phyloP scores from a whole-genome alignment of 2,797 vertebrate species.

The Micromesistius poutassou region DNA sequence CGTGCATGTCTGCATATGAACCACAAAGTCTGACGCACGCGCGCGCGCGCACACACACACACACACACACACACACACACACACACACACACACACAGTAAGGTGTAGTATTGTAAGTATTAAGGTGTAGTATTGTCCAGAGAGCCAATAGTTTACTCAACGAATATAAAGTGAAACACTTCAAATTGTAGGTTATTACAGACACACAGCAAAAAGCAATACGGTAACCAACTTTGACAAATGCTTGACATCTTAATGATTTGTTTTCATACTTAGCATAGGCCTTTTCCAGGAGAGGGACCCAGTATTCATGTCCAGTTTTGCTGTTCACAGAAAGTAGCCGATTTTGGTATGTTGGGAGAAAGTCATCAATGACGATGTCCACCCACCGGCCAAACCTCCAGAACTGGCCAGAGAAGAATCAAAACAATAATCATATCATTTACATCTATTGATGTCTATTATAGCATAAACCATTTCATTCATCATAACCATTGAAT shows the following conservation, averaged over 20 bases:
- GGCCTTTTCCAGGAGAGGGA: conserved; percentile 77
- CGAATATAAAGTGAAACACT: not conserved
- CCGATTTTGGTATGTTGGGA: conserved; percentile 46
- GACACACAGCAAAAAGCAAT: not conserved
- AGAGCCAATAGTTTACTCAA: not conserved
- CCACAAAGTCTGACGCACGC: conserved; percentile 46
- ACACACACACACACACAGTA: not conserved
- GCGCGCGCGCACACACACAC: not conserved
- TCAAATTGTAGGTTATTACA: not conserved
- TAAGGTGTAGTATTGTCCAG: not conserved
- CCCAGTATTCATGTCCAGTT: conserved; percentile 55
- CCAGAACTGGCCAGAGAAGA: conserved; percentile 65
- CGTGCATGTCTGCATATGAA: conserved; percentile 45
- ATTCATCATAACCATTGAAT: no score
- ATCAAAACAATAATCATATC: not conserved
- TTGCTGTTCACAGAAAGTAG: conserved; percentile 71
- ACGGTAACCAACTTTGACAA: not conserved
- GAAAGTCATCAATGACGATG: conserved; percentile 71
- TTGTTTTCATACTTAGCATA: conserved; percentile 60
- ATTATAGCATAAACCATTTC: no score
- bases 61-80: not conserved
- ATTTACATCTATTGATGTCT: no score
- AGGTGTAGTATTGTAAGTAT: not conserved
- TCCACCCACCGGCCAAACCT: conserved; percentile 71
- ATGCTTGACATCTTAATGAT: not conserved